Base-by-base conservation (phyloP, 2,888 invertebrate genomes). In the Mayetiola destructor region DNA sequence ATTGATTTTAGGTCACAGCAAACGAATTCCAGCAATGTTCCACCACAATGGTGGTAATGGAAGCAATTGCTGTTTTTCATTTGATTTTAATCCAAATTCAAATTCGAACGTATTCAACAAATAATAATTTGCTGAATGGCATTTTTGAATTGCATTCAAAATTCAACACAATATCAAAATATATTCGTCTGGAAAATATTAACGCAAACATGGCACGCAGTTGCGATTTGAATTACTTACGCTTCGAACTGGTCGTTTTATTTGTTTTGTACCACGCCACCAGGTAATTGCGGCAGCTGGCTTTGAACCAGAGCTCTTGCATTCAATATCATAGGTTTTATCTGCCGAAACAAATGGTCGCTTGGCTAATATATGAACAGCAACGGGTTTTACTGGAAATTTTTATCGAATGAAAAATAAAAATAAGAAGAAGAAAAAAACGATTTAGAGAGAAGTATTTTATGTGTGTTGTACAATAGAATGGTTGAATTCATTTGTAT, bases 231-330 rank as follows among this genome's bases (percentile, higher is more conserved):
- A 20, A 14, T 6, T 59, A 80, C 87, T 85, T 73, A 89, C 89
- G 71, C 83, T 87, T 74, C 88, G 86, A 58, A 85, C 83, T 70
- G 82, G 77, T 68, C 82, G 80, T 73, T 85, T 86, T 62, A 89
- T 79, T 71, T 84, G 86, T 64, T 84, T 78, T 68, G 82, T 87
- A 64, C 84, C 85, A 70, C 88, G 88, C 88, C 88, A 91, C 92
- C 92, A 92, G 54, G 88, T 85, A 67, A 92, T 85, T 59, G 81
- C 77, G 3, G 91, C 89, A 61, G 87, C 84, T 8, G 92, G 91
- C 61, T 88, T 78, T 14, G 91, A 91, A 57, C 92, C 92, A 0
- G 84, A 81, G 59, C 89, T 85, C 67, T 84, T 81, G 71, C 92
- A 92, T 68, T 90, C 89, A 60, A 92, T 82, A 66, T 89, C 88